A percentile compares a stretch with the other conserved stretches of the same genome.
phyloP scores from a whole-genome alignment of 2,888 invertebrate genomes.

The Heteromyza rotundicornis region DNA sequence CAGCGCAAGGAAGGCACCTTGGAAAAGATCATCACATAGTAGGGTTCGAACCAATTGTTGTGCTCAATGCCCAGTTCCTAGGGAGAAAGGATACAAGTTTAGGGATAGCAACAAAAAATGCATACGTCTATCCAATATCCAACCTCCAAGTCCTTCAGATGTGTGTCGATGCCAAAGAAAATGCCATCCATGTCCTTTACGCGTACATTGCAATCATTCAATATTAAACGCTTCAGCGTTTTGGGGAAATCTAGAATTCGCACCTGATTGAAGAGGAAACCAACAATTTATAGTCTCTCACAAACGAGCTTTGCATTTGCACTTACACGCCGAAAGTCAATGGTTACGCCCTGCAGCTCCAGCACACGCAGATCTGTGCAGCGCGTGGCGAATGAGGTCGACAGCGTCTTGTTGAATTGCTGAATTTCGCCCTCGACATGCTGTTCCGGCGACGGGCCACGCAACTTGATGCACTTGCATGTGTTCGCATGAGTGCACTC shows the following conservation, averaged over 20 bases:
- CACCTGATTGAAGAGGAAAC: conserved; percentile 64
- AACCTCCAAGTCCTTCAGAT: conserved; percentile 53
- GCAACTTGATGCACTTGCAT: conserved; percentile 45
- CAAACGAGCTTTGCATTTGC: not conserved
- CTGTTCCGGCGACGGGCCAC: conserved; percentile 50
- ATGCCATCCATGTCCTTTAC: conserved; percentile 51
- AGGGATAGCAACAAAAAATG: not conserved
- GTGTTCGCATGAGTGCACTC: conserved; percentile 45
- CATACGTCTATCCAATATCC: not conserved
- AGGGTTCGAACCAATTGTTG: conserved; percentile 77
- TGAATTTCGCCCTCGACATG: conserved; percentile 48
- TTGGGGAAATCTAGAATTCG: conserved; percentile 71
- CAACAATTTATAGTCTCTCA: not conserved
- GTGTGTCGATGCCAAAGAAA: conserved; percentile 57
- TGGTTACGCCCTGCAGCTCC: conserved; percentile 55
- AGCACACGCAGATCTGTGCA: conserved; percentile 48
- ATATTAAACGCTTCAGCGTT: conserved; percentile 67
- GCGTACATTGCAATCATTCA: conserved; percentile 53
- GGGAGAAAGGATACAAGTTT: conserved; percentile 29
- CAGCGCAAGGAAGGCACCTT: conserved; percentile 71
- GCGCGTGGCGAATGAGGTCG: conserved; percentile 44
- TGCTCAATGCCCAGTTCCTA: conserved; percentile 75
- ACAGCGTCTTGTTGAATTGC: conserved; percentile 49
- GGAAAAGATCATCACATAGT: conserved; percentile 75
- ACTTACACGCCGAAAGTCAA: conserved; percentile 56